phyloP scores from a whole-genome alignment of 2,888 invertebrate species.

The Heterodera filipjevi region DNA sequence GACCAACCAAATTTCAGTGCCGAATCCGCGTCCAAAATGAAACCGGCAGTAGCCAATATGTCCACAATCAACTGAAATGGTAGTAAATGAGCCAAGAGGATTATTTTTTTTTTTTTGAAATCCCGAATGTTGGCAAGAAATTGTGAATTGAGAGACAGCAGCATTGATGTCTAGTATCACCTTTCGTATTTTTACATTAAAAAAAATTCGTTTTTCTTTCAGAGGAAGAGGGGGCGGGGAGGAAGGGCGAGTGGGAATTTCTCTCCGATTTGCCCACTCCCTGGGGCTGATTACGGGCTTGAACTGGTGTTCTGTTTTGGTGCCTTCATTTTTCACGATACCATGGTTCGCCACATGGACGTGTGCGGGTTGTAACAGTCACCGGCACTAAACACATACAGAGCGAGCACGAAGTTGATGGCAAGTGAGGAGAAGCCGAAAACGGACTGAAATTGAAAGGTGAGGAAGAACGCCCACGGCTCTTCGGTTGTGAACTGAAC shows the following conservation, averaged over 20 bases:
- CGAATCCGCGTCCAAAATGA: slow-evolving; percentile 40
- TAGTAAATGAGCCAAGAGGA: background rate
- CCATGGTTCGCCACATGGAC: slow-evolving; percentile 37
- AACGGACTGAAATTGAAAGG: slow-evolving; percentile 33
- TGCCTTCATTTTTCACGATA: background rate
- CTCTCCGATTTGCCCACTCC: too few relatives aligned
- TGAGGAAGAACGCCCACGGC: slow-evolving; percentile 29
- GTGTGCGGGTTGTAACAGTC: slow-evolving; percentile 44
- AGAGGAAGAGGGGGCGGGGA: too few relatives aligned
- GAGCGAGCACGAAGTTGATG: slow-evolving; percentile 40
- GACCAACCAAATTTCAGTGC: slow-evolving; percentile 33
- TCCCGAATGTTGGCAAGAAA: too few relatives aligned
- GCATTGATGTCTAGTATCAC: too few relatives aligned
- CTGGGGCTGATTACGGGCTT: too few relatives aligned
- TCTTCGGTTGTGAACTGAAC: background rate
- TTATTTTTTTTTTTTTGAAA: background rate
- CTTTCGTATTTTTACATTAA: too few relatives aligned
- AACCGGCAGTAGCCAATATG: slow-evolving; percentile 36
- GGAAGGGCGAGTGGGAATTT: too few relatives aligned
- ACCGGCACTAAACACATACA: slow-evolving; percentile 37
- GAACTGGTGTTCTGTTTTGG: too few relatives aligned
- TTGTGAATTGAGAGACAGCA: too few relatives aligned
- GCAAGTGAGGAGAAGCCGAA: slow-evolving; percentile 39
- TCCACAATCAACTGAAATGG: slow-evolving; percentile 38
- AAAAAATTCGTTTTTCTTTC: too few relatives aligned